Percentiles rank a stretch among this genome's conserved stretches.
Conservation (phyloP, 2,113 vertebrate species). For the Hemiscyllium ocellatum region DNA sequence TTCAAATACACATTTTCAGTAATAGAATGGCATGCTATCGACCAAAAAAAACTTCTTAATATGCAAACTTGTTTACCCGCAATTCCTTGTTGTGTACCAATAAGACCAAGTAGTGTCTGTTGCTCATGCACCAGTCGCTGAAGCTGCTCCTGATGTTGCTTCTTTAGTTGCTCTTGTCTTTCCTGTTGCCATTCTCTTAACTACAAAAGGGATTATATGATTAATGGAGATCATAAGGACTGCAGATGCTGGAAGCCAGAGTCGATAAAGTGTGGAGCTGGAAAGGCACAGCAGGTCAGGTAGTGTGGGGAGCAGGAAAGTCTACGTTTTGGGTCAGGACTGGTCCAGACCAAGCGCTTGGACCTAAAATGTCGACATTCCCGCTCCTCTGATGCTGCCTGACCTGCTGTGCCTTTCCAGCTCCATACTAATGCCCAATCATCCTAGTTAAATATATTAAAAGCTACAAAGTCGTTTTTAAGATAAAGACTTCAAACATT, state of each 20-base stretch:
- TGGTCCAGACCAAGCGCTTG: no score
- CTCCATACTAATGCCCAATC: background rate
- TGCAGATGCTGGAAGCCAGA: no score
- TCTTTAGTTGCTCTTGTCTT: constrained; percentile 82
- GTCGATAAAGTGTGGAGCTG: no score
- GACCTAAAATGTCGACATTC: no score
- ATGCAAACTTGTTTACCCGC: constrained; percentile 48
- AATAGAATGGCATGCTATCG: background rate
- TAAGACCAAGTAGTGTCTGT: constrained; percentile 64
- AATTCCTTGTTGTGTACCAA: constrained; percentile 49
- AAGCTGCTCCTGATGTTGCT: constrained; percentile 76
- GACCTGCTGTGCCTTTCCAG: no score
- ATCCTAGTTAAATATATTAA: background rate
- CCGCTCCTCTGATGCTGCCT: no score
- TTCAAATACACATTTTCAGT: background rate
- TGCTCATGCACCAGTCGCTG: constrained; percentile 75
- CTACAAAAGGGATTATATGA: constrained; percentile 49
- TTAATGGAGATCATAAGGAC: background rate
- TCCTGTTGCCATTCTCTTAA: constrained; percentile 80
- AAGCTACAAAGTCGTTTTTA: background rate
- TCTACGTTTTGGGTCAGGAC: no score
- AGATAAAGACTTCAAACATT: background rate
- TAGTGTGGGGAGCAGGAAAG: no score
- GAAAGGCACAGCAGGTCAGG: no score
- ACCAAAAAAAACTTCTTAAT: background rate